Evolutionary conservation across 2,888 invertebrate species (phyloP).

Genomic region (Acleris holmiana): DNA sequence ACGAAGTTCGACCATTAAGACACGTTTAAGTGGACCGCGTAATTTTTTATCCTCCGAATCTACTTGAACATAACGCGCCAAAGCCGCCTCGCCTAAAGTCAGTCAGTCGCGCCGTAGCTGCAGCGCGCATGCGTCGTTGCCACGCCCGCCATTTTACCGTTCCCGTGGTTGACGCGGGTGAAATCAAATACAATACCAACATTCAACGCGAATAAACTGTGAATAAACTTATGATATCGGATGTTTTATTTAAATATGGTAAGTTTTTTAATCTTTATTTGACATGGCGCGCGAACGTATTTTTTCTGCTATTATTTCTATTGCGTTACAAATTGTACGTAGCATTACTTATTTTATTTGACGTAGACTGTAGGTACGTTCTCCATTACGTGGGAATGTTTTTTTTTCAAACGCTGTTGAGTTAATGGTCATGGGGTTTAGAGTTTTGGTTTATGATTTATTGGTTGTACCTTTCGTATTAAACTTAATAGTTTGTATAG

Average conservation of each 20-base stretch:
- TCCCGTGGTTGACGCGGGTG: constrained; percentile 30
- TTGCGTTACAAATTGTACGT: constrained; percentile 30
- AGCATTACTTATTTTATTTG: constrained; percentile 23
- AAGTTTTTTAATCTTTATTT: constrained; percentile 2
- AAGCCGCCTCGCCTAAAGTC: background rate
- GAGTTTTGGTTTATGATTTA: background rate
- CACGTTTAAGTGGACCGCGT: constrained; percentile 25
- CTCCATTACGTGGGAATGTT: constrained; percentile 11
- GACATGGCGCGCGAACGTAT: constrained; percentile 11
- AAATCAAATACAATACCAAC: constrained; percentile 11
- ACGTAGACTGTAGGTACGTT: constrained; percentile 12
- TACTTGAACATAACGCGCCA: constrained; percentile 13
- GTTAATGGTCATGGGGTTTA: background rate
- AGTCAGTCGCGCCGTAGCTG: constrained; percentile 19
- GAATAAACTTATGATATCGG: constrained; percentile 13
- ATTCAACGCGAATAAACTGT: constrained; percentile 11
- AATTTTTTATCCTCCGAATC: constrained; percentile 22
- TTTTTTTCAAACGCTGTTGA: constrained; percentile 3
- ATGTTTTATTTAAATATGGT: constrained; percentile 19
- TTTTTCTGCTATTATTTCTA: constrained; percentile 21
- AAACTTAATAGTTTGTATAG: no score
- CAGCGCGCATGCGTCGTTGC: constrained; percentile 33
- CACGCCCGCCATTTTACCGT: constrained; percentile 25
- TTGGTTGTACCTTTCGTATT: no score
- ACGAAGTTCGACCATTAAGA: constrained; percentile 13